Percentiles rank a stretch among this genome's conserved stretches.
phyloP scores from a whole-genome alignment of 92 coral and sea anemone genomes.

The Isaurus tuberculatus region DNA sequence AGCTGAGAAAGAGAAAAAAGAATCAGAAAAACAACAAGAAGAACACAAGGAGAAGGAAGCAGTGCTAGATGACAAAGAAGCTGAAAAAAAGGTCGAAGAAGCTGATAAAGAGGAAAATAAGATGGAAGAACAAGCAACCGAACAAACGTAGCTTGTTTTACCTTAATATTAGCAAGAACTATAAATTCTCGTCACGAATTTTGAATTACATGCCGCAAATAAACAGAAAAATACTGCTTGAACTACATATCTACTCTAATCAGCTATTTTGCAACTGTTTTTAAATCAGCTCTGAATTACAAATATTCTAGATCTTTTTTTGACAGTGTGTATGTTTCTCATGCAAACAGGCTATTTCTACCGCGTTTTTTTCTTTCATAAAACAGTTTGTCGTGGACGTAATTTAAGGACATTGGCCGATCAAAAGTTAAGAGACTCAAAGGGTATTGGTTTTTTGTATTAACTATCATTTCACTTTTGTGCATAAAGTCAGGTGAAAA shows the following conservation, averaged over 20 bases:
- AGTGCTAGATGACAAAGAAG: background rate
- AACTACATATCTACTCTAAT: too few species aligned
- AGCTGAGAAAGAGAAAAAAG: constrained; percentile 5
- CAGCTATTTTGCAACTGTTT: too few species aligned
- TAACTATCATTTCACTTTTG: background rate
- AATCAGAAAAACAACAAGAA: constrained; percentile 18
- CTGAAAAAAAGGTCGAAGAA: background rate
- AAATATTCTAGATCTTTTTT: background rate
- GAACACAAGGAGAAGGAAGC: constrained; percentile 6
- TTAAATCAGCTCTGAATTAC: too few species aligned
- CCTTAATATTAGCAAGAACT: background rate
- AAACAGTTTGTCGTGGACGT: background rate
- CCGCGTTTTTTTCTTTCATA: background rate
- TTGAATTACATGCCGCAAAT: background rate
- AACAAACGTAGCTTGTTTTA: constrained; percentile 19
- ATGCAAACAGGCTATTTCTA: background rate
- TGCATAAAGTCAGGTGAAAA: background rate
- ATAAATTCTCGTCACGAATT: background rate
- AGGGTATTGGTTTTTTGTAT: background rate
- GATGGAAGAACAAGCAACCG: constrained; percentile 19
- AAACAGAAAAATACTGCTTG: constrained; percentile 1
- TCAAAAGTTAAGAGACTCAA: background rate
- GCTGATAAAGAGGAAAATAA: constrained; percentile 11
- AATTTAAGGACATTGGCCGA: background rate
- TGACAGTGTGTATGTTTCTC: background rate